Percentiles rank a stretch among this genome's conserved stretches.
Evolutionary conservation across 1,140 invertebrate species (phyloP).

Genomic region (Macrosteles quadrilineatus): DNA sequence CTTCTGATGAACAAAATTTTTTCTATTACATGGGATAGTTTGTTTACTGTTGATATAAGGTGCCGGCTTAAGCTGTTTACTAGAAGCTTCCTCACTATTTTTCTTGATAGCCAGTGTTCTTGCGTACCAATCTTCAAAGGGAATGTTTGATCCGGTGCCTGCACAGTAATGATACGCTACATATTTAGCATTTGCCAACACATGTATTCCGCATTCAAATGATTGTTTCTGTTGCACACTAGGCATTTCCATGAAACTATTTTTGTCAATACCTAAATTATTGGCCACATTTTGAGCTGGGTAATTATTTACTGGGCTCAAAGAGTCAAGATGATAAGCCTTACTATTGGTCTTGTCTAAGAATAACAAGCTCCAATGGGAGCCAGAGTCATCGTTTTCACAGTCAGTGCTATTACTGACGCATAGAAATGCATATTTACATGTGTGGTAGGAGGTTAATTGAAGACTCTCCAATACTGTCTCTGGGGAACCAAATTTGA

Average conservation of each 20-base stretch:
- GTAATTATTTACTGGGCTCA: background rate
- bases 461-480: background rate
- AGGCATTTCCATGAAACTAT: background rate
- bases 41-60: too few species aligned
- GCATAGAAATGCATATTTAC: background rate
- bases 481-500: background rate
- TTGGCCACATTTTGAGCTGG: background rate
- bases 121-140: background rate
- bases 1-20: too few species aligned
- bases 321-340: background rate
- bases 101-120: background rate
- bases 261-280: background rate
- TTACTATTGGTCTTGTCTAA: background rate
- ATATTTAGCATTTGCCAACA: background rate
- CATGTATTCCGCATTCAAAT: conserved; percentile 2
- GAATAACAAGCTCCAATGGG: conserved; percentile 3
- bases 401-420: background rate
- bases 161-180: background rate
- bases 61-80: too few species aligned
- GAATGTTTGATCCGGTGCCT: background rate
- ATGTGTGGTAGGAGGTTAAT: background rate
- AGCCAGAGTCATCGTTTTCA: background rate
- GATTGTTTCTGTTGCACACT: background rate
- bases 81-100: too few species aligned
- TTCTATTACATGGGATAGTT: too few species aligned